Percentiles rank a stretch among this genome's conserved stretches.
Conservation (phyloP, 2,797 vertebrate species). For the Synaphobranchus kaupii region DNA sequence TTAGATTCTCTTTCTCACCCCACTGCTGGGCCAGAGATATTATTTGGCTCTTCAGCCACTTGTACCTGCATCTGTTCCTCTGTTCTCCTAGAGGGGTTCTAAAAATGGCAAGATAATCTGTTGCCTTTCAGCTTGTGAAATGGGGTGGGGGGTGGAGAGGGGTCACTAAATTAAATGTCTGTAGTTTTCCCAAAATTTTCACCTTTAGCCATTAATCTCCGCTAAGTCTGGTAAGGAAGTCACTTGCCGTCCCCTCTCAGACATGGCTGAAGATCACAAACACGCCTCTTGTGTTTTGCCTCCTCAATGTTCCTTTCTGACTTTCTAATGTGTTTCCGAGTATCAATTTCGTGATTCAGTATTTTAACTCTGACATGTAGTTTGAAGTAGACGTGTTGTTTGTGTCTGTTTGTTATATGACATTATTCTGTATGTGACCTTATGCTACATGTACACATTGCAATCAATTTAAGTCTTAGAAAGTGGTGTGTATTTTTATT, state of each 20-base stretch:
- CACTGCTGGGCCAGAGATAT: neutral
- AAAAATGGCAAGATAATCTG: conserved; percentile 15
- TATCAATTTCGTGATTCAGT: neutral
- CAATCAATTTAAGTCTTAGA: too few species aligned
- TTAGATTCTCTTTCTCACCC: neutral
- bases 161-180: neutral
- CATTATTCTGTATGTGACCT: neutral
- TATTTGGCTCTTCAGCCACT: neutral
- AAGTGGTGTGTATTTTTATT: too few species aligned
- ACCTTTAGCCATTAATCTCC: neutral
- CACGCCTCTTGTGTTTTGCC: neutral
- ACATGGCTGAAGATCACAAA: neutral
- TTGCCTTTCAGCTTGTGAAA: conserved; percentile 7
- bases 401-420: neutral
- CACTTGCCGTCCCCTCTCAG: neutral
- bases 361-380: neutral
- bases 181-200: neutral
- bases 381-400: neutral
- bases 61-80: neutral
- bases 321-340: neutral
- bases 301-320: neutral
- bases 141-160: neutral
- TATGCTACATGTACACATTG: neutral
- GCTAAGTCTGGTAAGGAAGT: neutral
- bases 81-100: neutral